Evolutionary conservation across 2,888 invertebrate species (phyloP), one percentile per base, ranked within the genome.

Genomic region (Clivina fossor): DNA sequence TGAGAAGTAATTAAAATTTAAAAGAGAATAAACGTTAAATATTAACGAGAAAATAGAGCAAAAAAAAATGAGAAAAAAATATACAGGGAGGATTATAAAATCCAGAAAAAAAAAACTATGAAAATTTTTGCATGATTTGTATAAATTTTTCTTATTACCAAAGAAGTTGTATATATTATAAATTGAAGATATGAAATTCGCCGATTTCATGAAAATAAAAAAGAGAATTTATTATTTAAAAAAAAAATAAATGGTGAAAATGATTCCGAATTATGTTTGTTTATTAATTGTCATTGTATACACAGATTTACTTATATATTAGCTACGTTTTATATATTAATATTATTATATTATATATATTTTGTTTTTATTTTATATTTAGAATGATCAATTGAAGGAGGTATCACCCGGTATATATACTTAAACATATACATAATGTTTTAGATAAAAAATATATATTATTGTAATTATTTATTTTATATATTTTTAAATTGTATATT

Each of bases 71-170:
- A 19, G 19, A 19, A 40, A 40, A 20, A 33, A 33, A 16, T 58
- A 60, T 61, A 61, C 61, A 61, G 61, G 62, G 62, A 62, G 48
- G 57, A 53, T 54, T 59, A 48, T 50, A 57, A 56, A 46, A 59
- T 58, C 54, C 50, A 58, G 49, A 51, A 63, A 62, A 58, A 62
- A 59, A 68, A 68, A 70, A 69, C n/a, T n/a, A n/a, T n/a, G n/a
- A n/a, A n/a, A n/a, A n/a, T n/a, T 69, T 69, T 70, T 71, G 68
- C 55, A 55, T 55, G 55, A 47, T 55, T n/a, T 55, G 55, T 55
- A n/a, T n/a, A 55, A 46, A 47, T 55, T 46, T 55, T 55, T 55
- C 38, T 47, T 47, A 46, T 37, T 46, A 55, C 55, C 55, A 55
- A 55, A 55, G 55, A 55, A 30, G 40, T 43, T 55, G 55, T 55